phyloP scores from a whole-genome alignment of 2,113 vertebrate species.

The Gallinago jamesoni region DNA sequence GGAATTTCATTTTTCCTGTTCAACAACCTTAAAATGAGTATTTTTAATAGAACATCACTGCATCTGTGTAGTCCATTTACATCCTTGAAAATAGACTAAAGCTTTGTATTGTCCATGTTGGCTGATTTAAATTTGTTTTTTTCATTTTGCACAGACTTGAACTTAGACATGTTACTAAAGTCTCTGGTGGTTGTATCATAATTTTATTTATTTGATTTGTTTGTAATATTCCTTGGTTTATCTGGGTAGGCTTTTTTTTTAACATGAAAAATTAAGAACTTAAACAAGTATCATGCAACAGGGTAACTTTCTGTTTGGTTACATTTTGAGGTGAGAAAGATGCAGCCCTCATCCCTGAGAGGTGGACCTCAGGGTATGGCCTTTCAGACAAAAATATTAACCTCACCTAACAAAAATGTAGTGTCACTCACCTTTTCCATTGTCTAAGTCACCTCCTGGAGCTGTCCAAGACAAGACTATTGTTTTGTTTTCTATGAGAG shows the following conservation, averaged over 20 bases:
- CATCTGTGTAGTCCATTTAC: not conserved
- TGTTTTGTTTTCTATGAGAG: slow-evolving; percentile 16
- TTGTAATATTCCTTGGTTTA: not conserved
- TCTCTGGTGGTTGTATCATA: not conserved
- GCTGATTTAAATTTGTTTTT: not conserved
- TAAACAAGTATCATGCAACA: not conserved
- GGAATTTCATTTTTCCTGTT: not conserved
- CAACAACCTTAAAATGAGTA: not conserved
- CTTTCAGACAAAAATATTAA: not conserved
- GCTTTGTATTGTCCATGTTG: not conserved
- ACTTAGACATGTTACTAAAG: not conserved
- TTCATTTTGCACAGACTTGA: not conserved
- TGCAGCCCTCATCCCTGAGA: not conserved
- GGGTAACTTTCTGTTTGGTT: not conserved
- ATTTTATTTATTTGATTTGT: not conserved
- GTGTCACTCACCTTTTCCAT: slow-evolving; percentile 66
- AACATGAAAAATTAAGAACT: not conserved
- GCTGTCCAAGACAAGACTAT: slow-evolving; percentile 76
- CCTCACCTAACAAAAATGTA: not conserved
- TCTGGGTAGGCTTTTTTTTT: not conserved
- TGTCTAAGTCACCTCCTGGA: slow-evolving; percentile 70
- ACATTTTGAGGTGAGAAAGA: not conserved
- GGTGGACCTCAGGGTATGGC: not conserved
- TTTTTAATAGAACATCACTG: not conserved
- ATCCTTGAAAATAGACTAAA: not conserved